Evolutionary conservation across 2,113 vertebrate species (phyloP).

Genomic region (Anguilla rostrata): DNA sequence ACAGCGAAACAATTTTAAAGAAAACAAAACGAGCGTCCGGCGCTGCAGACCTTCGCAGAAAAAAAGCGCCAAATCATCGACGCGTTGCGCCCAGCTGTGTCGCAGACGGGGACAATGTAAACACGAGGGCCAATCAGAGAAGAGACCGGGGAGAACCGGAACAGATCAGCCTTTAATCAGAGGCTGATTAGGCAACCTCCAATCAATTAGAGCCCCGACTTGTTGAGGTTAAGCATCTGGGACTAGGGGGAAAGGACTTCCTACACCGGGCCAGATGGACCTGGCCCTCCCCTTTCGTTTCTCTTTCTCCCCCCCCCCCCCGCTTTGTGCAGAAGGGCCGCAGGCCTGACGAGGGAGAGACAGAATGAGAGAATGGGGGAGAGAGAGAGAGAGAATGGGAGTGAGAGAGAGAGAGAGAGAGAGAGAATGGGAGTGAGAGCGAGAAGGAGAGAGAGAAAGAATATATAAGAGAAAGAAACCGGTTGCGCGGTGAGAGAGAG

Average conservation of each 20-base stretch:
- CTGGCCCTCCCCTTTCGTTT: background rate
- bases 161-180: slow-evolving; percentile 62
- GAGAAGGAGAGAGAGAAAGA: too few relatives aligned
- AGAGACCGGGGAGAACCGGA: slow-evolving; percentile 44
- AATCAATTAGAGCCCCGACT: slow-evolving; percentile 55
- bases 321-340: background rate
- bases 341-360: background rate
- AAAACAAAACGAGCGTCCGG: slow-evolving; percentile 75
- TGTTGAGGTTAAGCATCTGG: slow-evolving; percentile 63
- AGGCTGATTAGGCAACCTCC: slow-evolving; percentile 61
- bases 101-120: slow-evolving; percentile 63
- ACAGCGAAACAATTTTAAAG: slow-evolving; percentile 41
- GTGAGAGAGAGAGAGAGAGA: too few relatives aligned
- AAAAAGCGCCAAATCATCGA: slow-evolving; percentile 51
- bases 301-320: background rate
- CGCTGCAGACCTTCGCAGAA: slow-evolving; percentile 52
- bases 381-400: too few relatives aligned
- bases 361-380: too few relatives aligned
- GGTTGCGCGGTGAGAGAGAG: background rate
- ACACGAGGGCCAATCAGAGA: slow-evolving; percentile 62
- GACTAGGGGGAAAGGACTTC: slow-evolving; percentile 50
- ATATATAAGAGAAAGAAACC: background rate
- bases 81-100: slow-evolving; percentile 78
- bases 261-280: slow-evolving; percentile 43
- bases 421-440: too few relatives aligned